Conservation (phyloP, 2,797 vertebrate genomes). For the Manis javanica region DNA sequence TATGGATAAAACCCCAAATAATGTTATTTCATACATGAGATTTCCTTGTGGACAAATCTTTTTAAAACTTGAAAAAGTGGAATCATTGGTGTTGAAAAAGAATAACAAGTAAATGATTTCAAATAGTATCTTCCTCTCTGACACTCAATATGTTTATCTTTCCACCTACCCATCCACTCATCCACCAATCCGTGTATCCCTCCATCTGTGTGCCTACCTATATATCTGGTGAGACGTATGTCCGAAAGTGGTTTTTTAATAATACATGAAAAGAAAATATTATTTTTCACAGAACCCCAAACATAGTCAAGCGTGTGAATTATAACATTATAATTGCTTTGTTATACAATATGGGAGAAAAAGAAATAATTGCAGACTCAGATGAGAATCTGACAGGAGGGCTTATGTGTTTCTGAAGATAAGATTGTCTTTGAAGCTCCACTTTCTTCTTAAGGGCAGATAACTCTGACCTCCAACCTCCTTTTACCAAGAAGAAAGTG, state of each 20-base stretch:
- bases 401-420: not conserved
- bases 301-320: not conserved
- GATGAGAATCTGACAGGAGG: not conserved
- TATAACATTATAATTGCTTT: not conserved
- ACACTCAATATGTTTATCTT: not conserved
- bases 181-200: not conserved
- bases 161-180: not conserved
- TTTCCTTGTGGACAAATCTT: not conserved
- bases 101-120: not conserved
- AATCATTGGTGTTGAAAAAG: not conserved
- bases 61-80: conserved; percentile 36
- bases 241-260: not conserved
- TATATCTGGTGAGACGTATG: not conserved
- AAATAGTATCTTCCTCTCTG: not conserved
- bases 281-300: conserved; percentile 44
- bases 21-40: conserved; percentile 32
- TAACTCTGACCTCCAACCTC: conserved; percentile 38
- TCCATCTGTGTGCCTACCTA: not conserved
- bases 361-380: not conserved
- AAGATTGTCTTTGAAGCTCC: conserved; percentile 45
- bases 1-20: not conserved
- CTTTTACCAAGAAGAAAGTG: conserved; percentile 47
- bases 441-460: conserved; percentile 11
- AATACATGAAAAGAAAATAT: not conserved
- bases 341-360: not conserved